These are phyloP conservation scores for Hippocampus mohnikei DNA, from an alignment of 2,113 vertebrate genomes.

Conservation along the genomic window DNA sequence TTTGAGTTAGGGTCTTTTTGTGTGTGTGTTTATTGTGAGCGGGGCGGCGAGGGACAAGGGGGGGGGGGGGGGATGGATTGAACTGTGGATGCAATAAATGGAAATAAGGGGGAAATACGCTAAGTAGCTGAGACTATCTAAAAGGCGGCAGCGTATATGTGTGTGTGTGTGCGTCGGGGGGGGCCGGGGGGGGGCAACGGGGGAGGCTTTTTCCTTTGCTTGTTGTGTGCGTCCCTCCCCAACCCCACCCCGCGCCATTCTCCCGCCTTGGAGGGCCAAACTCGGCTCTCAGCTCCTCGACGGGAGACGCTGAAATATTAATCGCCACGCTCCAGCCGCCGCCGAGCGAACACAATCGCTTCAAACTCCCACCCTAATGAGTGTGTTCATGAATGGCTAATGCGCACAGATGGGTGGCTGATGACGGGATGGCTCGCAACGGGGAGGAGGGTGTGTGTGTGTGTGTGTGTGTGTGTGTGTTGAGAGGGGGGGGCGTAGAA, in stretches of 20 bases:
- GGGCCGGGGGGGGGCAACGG: not conserved
- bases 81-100: conserved; percentile 42
- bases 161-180: conserved; percentile 9
- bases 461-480: not conserved
- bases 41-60: not conserved
- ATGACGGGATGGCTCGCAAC: conserved; percentile 67
- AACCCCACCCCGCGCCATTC: conserved; percentile 31
- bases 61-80: not conserved
- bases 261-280: conserved; percentile 65
- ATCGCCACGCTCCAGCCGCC: conserved; percentile 70
- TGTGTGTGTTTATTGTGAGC: conserved; percentile 20
- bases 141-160: conserved; percentile 7
- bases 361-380: conserved; percentile 76
- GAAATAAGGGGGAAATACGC: conserved; percentile 43
- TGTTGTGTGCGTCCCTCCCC: conserved; percentile 21
- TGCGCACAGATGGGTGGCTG: conserved; percentile 73
- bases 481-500: conserved; percentile 30
- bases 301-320: conserved; percentile 79
- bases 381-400: conserved; percentile 76
- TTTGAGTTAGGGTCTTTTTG: conserved; percentile 64
- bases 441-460: conserved; percentile 31
- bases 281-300: conserved; percentile 72
- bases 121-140: conserved; percentile 42
- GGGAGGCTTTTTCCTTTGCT: conserved; percentile 8
- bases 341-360: conserved; percentile 74